Percentiles rank a stretch among this genome's conserved stretches.
Evolutionary conservation across 2,888 invertebrate genomes (phyloP).

Genomic region (Drosophila maculinotata): DNA sequence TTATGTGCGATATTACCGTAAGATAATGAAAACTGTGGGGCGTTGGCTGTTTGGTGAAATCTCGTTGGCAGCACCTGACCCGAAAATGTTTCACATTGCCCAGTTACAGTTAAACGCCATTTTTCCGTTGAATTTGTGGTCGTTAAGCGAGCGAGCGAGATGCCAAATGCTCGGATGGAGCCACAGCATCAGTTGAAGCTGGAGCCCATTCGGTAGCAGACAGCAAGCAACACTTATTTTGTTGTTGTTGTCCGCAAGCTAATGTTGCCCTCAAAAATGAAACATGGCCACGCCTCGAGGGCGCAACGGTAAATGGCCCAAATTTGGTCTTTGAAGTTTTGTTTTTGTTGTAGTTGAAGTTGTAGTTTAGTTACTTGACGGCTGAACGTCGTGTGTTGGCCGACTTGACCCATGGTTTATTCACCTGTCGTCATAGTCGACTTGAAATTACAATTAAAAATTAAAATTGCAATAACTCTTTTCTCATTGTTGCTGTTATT

Average conservation of each 20-base stretch:
- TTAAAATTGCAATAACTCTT: constrained; percentile 77
- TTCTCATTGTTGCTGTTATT: constrained; percentile 30
- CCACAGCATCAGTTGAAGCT: constrained; percentile 30
- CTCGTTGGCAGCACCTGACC: constrained; percentile 71
- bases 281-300: constrained; percentile 77
- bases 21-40: constrained; percentile 80
- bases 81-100: constrained; percentile 80
- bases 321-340: constrained; percentile 36
- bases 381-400: neutral
- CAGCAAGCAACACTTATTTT: neutral
- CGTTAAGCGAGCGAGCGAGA: constrained; percentile 45
- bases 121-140: constrained; percentile 73
- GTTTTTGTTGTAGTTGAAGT: constrained; percentile 18
- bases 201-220: constrained; percentile 44
- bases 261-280: constrained; percentile 72
- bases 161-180: constrained; percentile 17
- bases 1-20: constrained; percentile 78
- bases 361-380: neutral
- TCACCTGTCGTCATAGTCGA: constrained; percentile 76
- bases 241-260: constrained; percentile 14
- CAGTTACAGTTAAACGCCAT: constrained; percentile 82
- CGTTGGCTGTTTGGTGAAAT: constrained; percentile 75
- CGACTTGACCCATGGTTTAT: constrained; percentile 70
- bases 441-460: constrained; percentile 61
- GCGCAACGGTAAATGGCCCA: constrained; percentile 78